phyloP scores from a whole-genome alignment of 2,888 invertebrate species.

The Macropis europaea region DNA sequence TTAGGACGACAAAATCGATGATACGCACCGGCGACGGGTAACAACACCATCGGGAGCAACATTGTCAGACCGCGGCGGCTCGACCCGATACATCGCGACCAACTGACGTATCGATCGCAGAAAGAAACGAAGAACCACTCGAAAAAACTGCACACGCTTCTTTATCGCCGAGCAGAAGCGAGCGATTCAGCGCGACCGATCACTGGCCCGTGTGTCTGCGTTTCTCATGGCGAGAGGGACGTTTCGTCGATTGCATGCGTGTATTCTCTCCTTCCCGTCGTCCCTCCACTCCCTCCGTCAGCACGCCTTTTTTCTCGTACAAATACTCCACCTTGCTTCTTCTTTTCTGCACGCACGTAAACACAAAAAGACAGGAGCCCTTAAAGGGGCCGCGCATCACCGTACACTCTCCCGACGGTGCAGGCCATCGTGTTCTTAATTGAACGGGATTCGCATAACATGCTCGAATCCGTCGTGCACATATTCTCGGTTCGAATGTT shows the following conservation, averaged over 20 bases:
- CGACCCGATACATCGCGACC: conserved; percentile 73
- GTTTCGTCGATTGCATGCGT: conserved; percentile 33
- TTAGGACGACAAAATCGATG: conserved; percentile 21
- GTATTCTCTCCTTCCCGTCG: conserved; percentile 22
- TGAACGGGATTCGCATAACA: conserved; percentile 24
- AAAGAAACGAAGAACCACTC: conserved; percentile 63
- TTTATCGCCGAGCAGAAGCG: conserved; percentile 55
- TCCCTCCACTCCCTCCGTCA: conserved; percentile 9
- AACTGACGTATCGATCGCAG: conserved; percentile 78
- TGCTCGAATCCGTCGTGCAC: conserved; percentile 1
- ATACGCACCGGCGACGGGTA: conserved; percentile 41
- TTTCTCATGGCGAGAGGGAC: conserved; percentile 35
- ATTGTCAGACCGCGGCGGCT: conserved; percentile 63
- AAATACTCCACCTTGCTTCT: conserved; percentile 35
- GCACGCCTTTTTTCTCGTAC: conserved; percentile 31
- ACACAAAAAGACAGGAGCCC: conserved; percentile 51
- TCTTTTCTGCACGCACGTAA: conserved; percentile 50
- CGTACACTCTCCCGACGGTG: conserved; percentile 25
- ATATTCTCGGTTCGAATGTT: too few relatives aligned
- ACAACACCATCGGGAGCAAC: conserved; percentile 50
- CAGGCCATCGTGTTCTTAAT: conserved; percentile 28
- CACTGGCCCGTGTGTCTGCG: conserved; percentile 21
- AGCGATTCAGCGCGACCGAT: conserved; percentile 15
- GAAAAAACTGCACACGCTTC: conserved; percentile 69
- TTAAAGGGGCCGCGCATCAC: conserved; percentile 52